Conservation (phyloP, 2,888 invertebrate species). For the Aethes cnicana region DNA sequence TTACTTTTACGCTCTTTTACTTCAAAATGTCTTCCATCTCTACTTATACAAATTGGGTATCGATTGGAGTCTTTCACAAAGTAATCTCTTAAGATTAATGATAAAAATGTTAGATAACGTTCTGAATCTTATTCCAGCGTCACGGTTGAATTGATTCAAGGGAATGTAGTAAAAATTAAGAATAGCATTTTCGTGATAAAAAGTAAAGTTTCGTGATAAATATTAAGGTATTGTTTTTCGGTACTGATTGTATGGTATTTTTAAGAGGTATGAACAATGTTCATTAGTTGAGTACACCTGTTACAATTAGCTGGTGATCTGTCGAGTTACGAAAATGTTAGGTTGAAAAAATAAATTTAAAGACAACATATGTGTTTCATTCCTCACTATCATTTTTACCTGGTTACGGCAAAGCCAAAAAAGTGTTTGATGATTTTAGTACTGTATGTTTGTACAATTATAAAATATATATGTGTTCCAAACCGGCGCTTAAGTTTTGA, state of each 20-base stretch:
- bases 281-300: conserved; percentile 78
- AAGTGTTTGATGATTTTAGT: no score
- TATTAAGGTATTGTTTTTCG: conserved; percentile 74
- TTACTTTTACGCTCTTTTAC: conserved; percentile 35
- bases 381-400: conserved; percentile 36
- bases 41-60: conserved; percentile 45
- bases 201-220: conserved; percentile 79
- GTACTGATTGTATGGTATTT: conserved; percentile 77
- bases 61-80: conserved; percentile 33
- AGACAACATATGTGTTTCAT: conserved; percentile 62
- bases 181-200: conserved; percentile 79
- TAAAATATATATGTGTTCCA: no score
- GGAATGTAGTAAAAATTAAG: conserved; percentile 77
- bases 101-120: conserved; percentile 22
- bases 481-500: no score
- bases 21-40: conserved; percentile 63
- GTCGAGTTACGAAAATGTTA: conserved; percentile 79
- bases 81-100: conserved; percentile 23
- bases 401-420: no score
- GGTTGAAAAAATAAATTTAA: conserved; percentile 79
- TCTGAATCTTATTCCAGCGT: conserved; percentile 25
- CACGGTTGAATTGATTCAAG: conserved; percentile 65
- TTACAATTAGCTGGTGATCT: conserved; percentile 77
- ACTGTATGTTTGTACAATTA: no score
- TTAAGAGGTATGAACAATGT: conserved; percentile 80